Percentiles rank a stretch among this genome's conserved stretches.
phyloP scores from a whole-genome alignment of 2,113 vertebrate species.

The Vulpes lagopus region DNA sequence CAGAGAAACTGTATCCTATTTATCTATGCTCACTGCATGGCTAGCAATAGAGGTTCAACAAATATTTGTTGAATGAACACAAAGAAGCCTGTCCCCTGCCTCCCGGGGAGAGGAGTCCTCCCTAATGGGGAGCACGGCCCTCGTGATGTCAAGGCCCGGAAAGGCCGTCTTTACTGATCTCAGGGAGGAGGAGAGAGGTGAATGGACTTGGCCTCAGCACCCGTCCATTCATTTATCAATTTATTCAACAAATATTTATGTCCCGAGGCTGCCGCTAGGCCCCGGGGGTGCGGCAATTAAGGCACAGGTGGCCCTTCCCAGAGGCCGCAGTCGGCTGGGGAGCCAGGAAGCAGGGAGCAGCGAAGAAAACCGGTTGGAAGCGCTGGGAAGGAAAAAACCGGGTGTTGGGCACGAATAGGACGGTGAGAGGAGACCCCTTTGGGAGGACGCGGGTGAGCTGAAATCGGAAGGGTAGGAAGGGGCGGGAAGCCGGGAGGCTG shows the following conservation, averaged over 20 bases:
- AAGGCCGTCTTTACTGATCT: slow-evolving; percentile 1
- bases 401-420: neutral
- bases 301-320: neutral
- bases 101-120: neutral
- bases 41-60: slow-evolving; percentile 7
- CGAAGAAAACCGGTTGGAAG: neutral
- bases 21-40: slow-evolving; percentile 48
- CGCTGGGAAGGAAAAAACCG: neutral
- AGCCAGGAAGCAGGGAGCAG: slow-evolving; percentile 1
- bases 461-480: neutral
- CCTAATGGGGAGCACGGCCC: neutral
- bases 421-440: neutral
- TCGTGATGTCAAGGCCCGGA: neutral
- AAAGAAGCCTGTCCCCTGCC: slow-evolving; percentile 31
- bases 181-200: neutral
- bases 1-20: slow-evolving; percentile 36
- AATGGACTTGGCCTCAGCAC: slow-evolving; percentile 36
- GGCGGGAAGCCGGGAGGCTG: neutral
- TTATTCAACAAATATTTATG: neutral
- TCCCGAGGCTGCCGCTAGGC: neutral
- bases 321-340: neutral
- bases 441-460: neutral
- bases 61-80: slow-evolving; percentile 51
- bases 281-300: neutral
- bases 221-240: neutral